Evolutionary conservation across 2,113 vertebrate genomes (phyloP).

Genomic region (Gila orcuttii): DNA sequence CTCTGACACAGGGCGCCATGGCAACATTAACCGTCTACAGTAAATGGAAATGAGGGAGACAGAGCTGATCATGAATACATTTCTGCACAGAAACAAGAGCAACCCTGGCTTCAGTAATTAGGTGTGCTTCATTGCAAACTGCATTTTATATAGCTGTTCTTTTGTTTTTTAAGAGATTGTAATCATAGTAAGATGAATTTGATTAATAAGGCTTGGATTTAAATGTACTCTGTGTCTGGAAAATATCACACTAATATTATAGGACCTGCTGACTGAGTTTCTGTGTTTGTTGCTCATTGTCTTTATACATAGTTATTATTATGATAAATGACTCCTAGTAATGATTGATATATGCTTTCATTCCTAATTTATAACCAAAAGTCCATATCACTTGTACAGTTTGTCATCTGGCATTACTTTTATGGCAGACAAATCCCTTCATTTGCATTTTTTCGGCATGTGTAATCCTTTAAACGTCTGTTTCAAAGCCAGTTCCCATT

Average conservation of each 20-base stretch:
- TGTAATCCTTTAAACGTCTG: background rate
- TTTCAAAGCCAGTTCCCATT: conserved; percentile 18
- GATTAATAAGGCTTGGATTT: conserved; percentile 9
- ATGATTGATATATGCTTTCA: conserved; percentile 9
- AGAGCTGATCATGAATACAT: conserved; percentile 8
- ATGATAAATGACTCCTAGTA: conserved; percentile 9
- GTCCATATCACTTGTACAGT: background rate
- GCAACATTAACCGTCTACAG: conserved; percentile 56
- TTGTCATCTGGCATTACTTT: background rate
- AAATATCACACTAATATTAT: conserved; percentile 8
- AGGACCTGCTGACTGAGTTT: conserved; percentile 23
- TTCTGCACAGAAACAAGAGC: conserved; percentile 12
- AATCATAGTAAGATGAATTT: conserved; percentile 12
- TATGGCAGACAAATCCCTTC: background rate
- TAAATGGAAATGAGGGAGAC: conserved; percentile 45
- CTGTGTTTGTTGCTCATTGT: background rate
- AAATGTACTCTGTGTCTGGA: background rate
- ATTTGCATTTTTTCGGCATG: background rate
- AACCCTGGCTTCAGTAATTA: background rate
- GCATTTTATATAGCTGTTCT: background rate
- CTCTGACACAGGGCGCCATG: conserved; percentile 50
- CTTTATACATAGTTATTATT: background rate
- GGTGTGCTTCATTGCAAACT: background rate
- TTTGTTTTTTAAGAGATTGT: background rate
- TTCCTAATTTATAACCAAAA: background rate